Evolutionary conservation across 2,797 vertebrate species (phyloP), one percentile per base, ranked within the genome.

Genomic region (Mallotus villosus): DNA sequence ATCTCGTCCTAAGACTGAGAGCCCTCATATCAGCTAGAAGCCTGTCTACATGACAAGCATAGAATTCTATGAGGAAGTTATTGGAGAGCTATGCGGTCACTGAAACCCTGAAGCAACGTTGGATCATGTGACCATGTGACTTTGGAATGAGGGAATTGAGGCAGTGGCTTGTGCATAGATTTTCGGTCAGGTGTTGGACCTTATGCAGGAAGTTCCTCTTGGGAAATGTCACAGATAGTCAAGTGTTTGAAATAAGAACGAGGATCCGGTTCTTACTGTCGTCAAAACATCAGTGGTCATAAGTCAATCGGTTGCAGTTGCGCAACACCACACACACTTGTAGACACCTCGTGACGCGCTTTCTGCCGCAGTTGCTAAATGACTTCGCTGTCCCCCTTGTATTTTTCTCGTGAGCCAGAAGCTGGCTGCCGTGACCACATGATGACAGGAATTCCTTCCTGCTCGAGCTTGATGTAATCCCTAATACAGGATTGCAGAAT

Each of bases 401-500:
- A 67, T 85, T 72, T 84, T 82, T 87, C 81, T 79, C 34, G 82
- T 46, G 74, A 87, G 82, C 78, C 80, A 59, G 72, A 75, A 27
- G 65, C 77, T 78, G 81, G 85, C 77, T 71, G 78, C 64, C 2
- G 72, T 74, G 74, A 88, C 84, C 92, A 91, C 90, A 92, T 89
- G 90, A 92, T 84, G 84, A 84, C 84, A 88, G 87, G 86, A 91
- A 91, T 92, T 91, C 84, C 84, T 85, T 87, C 85, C 83, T 87
- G 86, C 86, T 85, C 85, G 70, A 78, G 82, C 84, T 91, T 87
- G 88, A 90, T 90, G 89, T 91, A 92, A 93, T 93, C 89, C 86
- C 83, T 90, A 87, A 91, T 83, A 81, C 81, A 78, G 80, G 84
- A 87, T 80, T 78, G 86, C 87, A 82, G 86, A 90, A 92, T 86